A percentile compares a stretch with the other conserved stretches of the same genome.
phyloP scores from a whole-genome alignment of 2,113 vertebrate species.

The Corvus cornix region DNA sequence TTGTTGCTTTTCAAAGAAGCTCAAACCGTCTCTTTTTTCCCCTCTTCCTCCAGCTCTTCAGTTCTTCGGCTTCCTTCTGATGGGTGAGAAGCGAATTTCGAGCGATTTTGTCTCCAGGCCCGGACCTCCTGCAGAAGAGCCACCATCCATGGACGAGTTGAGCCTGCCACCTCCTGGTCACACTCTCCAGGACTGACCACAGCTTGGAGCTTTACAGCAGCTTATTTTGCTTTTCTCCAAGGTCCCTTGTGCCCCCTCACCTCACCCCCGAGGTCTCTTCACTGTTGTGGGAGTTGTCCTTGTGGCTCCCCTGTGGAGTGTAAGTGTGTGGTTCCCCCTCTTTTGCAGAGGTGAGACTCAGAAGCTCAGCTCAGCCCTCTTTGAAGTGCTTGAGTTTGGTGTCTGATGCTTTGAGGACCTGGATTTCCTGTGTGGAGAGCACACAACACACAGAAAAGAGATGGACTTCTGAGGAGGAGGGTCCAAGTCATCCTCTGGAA shows the following conservation, averaged over 20 bases:
- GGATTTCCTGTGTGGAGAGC: not conserved
- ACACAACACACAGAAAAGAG: not conserved
- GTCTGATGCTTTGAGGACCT: not conserved
- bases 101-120: not conserved
- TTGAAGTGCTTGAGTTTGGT: not conserved
- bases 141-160: not conserved
- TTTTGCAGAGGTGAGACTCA: not conserved
- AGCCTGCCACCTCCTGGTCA: slow-evolving; percentile 62
- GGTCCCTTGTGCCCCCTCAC: not conserved
- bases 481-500: not conserved
- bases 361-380: not conserved
- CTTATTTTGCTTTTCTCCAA: not conserved
- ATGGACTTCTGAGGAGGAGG: not conserved
- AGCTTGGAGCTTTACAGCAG: not conserved
- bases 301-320: not conserved
- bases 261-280: not conserved
- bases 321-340: rapidly evolving
- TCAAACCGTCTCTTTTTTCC: rapidly evolving
- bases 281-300: not conserved
- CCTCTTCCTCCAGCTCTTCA: not conserved
- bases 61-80: not conserved
- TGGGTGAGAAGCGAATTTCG: not conserved
- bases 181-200: not conserved
- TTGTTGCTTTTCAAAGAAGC: not conserved
- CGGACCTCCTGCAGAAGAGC: not conserved